Conservation (phyloP, 2,888 invertebrate species). For the Loripinus fragilis region DNA sequence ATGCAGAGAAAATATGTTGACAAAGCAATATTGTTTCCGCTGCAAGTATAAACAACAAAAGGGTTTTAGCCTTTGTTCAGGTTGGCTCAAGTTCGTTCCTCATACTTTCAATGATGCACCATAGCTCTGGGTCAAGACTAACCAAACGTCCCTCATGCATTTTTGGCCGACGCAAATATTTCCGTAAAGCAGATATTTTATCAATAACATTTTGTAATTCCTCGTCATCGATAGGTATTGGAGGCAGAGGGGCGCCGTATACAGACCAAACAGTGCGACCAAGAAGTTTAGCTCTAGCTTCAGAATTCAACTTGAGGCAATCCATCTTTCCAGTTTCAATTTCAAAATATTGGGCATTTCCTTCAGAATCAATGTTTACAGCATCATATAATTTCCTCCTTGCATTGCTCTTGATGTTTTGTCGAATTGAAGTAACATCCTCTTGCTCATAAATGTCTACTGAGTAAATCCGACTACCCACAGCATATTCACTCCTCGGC, state of each 20-base stretch:
- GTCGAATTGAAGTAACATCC: background rate
- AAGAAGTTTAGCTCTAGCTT: slow-evolving; percentile 29
- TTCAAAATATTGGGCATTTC: background rate
- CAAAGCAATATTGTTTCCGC: too few relatives aligned
- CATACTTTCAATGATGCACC: slow-evolving; percentile 49
- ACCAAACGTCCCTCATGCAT: slow-evolving; percentile 38
- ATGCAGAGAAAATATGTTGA: too few relatives aligned
- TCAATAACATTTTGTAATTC: slow-evolving; percentile 27
- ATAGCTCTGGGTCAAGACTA: slow-evolving; percentile 42
- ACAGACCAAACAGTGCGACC: slow-evolving; percentile 45
- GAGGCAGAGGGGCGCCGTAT: slow-evolving; percentile 41
- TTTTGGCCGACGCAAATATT: slow-evolving; percentile 32
- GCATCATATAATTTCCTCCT: background rate
- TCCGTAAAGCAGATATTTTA: slow-evolving; percentile 19
- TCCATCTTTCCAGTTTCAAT: slow-evolving; percentile 25
- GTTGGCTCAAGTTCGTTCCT: background rate
- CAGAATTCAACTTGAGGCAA: slow-evolving; percentile 19
- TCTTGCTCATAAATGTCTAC: background rate
- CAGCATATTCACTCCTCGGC: background rate
- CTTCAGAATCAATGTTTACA: background rate
- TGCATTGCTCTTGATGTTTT: background rate
- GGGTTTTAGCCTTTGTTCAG: background rate
- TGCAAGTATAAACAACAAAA: too few relatives aligned
- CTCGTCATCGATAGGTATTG: slow-evolving; percentile 30
- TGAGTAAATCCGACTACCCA: background rate